Evolutionary conservation across 2,797 vertebrate species (phyloP), one percentile per base, ranked within the genome.

Genomic region (Serranus cabrilla): DNA sequence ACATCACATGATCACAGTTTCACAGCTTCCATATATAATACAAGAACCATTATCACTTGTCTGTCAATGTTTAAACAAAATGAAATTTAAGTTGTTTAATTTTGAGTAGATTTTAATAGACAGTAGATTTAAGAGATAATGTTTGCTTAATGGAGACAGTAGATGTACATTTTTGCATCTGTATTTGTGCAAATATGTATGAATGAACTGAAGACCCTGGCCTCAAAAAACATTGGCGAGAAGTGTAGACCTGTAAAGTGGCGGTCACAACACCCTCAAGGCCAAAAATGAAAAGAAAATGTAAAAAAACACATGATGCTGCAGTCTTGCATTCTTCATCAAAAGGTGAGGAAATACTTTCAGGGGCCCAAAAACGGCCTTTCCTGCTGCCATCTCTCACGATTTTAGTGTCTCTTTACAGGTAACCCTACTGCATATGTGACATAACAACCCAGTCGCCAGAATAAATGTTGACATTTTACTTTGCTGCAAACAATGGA

Each of bases 1-100:
- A 55, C 5, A 45, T 73, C 45, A 62, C 67, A 43, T 37, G 51
- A 74, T 60, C 10, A 47, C 56, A 45, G 13, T 59, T 59, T 54
- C n/a, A 47, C 46, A 42, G 27, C 65, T 58, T 65, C 40, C 25
- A 54, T 64, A 20, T 57, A 37, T 50, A 31, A 45, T 34, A 18
- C 27, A 47, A 59, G 2, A 49, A 60, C 18, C 13, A 49, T 57
- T 34, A 31, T 34, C 2, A 49, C 63, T 54, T 81, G 45, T 50
- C 49, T 61, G 43, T 62, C 16, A 52, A 2, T 63, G 11, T 57
- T 50, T 12, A 37, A 75, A 34, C 27, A 27, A 45, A 56, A 60
- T 49, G 1, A 23, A 12, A 45, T n/a, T 52, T 71, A 61, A 39
- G 14, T 11, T 17, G 7, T 45, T 21, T 57, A 9, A 2, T 39